Percentiles rank a stretch among this genome's conserved stretches.
phyloP scores from a whole-genome alignment of 2,113 vertebrate species.

The Lampris megalopsis region DNA sequence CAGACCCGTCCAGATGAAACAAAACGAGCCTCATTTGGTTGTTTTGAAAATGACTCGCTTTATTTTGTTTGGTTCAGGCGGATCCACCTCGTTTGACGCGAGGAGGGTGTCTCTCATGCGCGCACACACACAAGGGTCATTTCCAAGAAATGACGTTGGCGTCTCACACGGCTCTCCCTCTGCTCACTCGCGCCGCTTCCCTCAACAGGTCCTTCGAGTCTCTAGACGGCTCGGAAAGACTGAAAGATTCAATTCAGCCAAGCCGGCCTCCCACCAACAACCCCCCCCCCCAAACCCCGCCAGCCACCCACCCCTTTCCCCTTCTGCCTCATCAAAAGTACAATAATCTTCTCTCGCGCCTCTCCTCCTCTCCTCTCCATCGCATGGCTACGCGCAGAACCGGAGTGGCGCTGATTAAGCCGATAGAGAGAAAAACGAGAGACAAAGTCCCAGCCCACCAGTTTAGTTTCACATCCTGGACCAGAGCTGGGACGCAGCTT shows the following conservation, averaged over 20 bases:
- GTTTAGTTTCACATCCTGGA: slow-evolving; percentile 83
- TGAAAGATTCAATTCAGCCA: slow-evolving; percentile 79
- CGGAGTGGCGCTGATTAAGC: slow-evolving; percentile 78
- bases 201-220: slow-evolving; percentile 75
- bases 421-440: slow-evolving; percentile 79
- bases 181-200: slow-evolving; percentile 66
- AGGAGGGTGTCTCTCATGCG: slow-evolving; percentile 62
- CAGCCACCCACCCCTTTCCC: slow-evolving; percentile 48
- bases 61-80: slow-evolving; percentile 75
- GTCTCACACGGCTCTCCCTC: slow-evolving; percentile 69
- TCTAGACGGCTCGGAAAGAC: slow-evolving; percentile 69
- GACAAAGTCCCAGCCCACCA: slow-evolving; percentile 81
- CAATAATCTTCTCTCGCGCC: slow-evolving; percentile 78
- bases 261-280: neutral
- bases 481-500: slow-evolving; percentile 76
- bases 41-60: slow-evolving; percentile 76
- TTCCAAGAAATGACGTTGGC: slow-evolving; percentile 74
- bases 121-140: slow-evolving; percentile 39
- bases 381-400: slow-evolving; percentile 71
- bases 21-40: slow-evolving; percentile 73
- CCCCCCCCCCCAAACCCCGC: neutral
- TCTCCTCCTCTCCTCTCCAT: slow-evolving; percentile 76
- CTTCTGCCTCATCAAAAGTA: slow-evolving; percentile 77
- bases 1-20: slow-evolving; percentile 78
- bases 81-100: slow-evolving; percentile 74